These are phyloP conservation scores for Cynopterus sphinx DNA, from an alignment of 2,797 vertebrate genomes.

Conservation along the genomic window DNA sequence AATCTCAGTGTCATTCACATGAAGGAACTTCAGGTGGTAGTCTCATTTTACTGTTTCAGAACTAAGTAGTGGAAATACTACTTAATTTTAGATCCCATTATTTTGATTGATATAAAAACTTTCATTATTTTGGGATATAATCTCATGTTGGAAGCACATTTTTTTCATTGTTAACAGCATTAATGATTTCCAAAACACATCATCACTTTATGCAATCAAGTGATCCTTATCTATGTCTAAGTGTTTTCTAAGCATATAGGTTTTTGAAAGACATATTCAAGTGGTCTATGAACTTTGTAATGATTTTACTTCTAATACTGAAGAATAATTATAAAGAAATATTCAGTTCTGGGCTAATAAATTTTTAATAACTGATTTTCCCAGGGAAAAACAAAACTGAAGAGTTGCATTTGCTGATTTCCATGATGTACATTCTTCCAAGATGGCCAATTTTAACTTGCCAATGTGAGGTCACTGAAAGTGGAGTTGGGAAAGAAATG, in stretches of 20 bases:
- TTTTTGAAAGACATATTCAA: neutral
- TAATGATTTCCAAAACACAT: neutral
- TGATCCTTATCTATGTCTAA: neutral
- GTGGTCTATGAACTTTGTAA: neutral
- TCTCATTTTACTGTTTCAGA: neutral
- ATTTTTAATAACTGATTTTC: neutral
- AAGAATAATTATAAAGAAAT: neutral
- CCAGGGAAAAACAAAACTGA: neutral
- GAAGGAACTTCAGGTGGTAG: neutral
- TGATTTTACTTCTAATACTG: neutral
- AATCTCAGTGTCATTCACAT: neutral
- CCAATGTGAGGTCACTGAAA: neutral
- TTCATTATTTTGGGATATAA: conserved; percentile 74
- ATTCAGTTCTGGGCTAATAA: neutral
- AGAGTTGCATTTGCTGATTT: neutral
- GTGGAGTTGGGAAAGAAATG: neutral
- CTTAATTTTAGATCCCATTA: conserved; percentile 64
- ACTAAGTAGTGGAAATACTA: conserved; percentile 46
- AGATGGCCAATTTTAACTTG: neutral
- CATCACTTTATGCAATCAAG: neutral
- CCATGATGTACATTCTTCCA: neutral
- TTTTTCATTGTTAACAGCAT: conserved; percentile 12
- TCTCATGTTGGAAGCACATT: conserved; percentile 72
- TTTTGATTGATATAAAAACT: conserved; percentile 73
- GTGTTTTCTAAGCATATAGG: neutral